Base-by-base conservation (phyloP, 2,888 invertebrate species). In the Agrotis exclamationis region DNA sequence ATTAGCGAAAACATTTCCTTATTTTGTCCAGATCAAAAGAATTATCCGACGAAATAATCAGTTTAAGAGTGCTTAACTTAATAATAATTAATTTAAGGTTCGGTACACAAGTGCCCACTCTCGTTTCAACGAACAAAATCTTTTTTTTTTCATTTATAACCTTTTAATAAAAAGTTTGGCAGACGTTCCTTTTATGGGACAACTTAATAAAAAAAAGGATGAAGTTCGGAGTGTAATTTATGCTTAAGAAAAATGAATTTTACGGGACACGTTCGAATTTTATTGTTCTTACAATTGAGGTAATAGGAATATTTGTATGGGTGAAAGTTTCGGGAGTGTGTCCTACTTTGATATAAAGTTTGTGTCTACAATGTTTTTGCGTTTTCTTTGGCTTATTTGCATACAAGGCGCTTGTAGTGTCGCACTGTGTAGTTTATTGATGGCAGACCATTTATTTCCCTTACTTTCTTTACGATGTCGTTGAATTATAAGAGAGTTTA, bases 191-290 rank as follows among this genome's bases (percentile, higher is more conserved):
- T 83, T 85, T 85, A 83, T 83, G 76, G 85, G 87, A 85, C 85
- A 90, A 89, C 85, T 89, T 90, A 90, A 91, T 91, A 91, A 80
- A 88, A 87, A 58, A 88, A 84, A 84, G 86, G 86, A 85, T 84
- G 77, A 75, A 88, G 87, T 88, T 86, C 80, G 66, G 72, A 79
- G 80, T 84, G 88, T 90, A 92, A 92, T 92, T 91, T 92, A 93
- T 92, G 89, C 87, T 83, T 79, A 84, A 84, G 86, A 89, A 89
- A 92, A 91, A 89, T 89, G 89, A 90, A 89, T 85, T 85, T 86
- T 82, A 84, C 79, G 83, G 80, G 85, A 89, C 92, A 93, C 93
- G 93, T 93, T 85, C 90, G 75, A 88, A 76, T 92, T 93, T 93
- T 93, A 93, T 93, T 90, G 89, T 91, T 88, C 85, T 86, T 87